Percentiles rank a stretch among this genome's conserved stretches.
Conservation (phyloP, 1,140 invertebrate species). For the Drosophila funebris region DNA sequence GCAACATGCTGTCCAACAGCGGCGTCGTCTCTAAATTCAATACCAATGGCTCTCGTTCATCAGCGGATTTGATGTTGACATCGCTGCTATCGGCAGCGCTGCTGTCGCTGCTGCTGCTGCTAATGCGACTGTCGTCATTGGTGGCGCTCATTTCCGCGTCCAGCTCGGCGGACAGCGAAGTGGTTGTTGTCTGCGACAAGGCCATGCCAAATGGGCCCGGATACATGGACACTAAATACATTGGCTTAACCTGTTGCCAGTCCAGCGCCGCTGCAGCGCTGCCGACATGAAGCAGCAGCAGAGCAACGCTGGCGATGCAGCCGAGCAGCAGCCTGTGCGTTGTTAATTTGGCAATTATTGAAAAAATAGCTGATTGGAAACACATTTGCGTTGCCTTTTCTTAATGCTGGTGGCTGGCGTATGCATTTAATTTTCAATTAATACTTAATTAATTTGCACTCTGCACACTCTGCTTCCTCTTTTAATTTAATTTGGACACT, state of each 20-base stretch:
- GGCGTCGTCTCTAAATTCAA: conserved; percentile 71
- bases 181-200: conserved; percentile 24
- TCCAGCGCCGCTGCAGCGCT: conserved; percentile 54
- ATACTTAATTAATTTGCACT: conserved; percentile 17
- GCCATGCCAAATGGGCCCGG: conserved; percentile 52
- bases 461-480: conserved; percentile 1
- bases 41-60: conserved; percentile 61
- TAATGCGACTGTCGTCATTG: conserved; percentile 50
- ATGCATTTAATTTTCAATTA: conserved; percentile 74
- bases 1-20: conserved; percentile 64
- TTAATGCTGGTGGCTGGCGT: conserved; percentile 23
- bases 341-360: conserved; percentile 45
- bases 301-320: conserved; percentile 1
- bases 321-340: conserved; percentile 12
- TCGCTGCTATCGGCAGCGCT: conserved; percentile 40
- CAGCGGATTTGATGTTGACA: neutral
- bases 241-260: conserved; percentile 79
- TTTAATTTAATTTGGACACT: neutral
- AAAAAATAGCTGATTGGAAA: conserved; percentile 53
- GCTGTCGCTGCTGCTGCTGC: neutral
- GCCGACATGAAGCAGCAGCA: conserved; percentile 46
- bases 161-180: conserved; percentile 54
- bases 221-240: conserved; percentile 80
- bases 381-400: conserved; percentile 65
- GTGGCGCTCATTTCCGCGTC: conserved; percentile 73